Percentiles rank a stretch among this genome's conserved stretches.
These are phyloP conservation scores for Calephelis virginiensis DNA, from an alignment of 1,140 invertebrate genomes.

Conservation along the genomic window DNA sequence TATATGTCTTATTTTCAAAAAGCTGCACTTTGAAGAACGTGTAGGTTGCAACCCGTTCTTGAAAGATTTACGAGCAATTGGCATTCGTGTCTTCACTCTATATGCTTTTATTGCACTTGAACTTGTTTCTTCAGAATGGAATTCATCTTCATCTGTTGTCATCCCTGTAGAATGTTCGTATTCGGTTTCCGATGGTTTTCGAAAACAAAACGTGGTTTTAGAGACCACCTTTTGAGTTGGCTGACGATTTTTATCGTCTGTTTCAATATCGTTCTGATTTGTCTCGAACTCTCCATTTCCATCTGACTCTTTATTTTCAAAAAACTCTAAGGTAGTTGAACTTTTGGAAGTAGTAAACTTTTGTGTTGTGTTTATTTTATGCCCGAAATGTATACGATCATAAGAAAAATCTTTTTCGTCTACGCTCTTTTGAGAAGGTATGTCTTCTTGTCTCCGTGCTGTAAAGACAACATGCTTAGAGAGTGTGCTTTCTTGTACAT, in stretches of 20 bases:
- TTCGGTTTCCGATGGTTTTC: background rate
- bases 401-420: background rate
- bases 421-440: background rate
- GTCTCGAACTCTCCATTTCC: too few relatives aligned
- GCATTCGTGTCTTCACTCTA: background rate
- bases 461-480: too few relatives aligned
- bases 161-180: background rate
- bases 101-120: background rate
- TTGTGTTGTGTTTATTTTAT: background rate
- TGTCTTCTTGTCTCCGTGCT: background rate
- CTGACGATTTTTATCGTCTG: background rate
- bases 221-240: background rate
- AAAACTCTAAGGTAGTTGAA: background rate
- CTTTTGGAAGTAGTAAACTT: background rate
- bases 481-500: background rate
- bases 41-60: background rate
- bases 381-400: constrained; percentile 1
- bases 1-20: constrained; percentile 46
- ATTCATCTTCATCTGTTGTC: background rate
- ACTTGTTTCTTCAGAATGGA: constrained; percentile 19
- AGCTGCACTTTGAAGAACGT: constrained; percentile 1
- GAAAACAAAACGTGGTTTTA: background rate
- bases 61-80: background rate
- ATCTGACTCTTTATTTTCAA: background rate
- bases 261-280: background rate